Conservation (phyloP, 1,140 invertebrate genomes). For the Bombus cullumanus region DNA sequence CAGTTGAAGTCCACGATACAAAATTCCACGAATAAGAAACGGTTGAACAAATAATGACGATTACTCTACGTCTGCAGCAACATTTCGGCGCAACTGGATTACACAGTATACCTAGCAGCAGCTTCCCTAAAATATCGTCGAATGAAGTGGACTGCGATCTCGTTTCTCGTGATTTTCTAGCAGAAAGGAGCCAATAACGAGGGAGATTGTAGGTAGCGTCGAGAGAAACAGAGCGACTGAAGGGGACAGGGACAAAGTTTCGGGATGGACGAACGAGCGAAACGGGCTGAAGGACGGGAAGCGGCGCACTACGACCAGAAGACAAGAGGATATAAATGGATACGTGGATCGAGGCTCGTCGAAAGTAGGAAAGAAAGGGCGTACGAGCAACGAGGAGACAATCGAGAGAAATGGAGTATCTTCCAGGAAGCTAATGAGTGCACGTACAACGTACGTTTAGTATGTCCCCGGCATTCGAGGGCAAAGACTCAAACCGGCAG, state of each 20-base stretch:
- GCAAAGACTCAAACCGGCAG: slow-evolving; percentile 49
- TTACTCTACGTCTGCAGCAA: not conserved
- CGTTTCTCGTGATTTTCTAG: slow-evolving; percentile 10
- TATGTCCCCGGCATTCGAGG: slow-evolving; percentile 67
- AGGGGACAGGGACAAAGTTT: not conserved
- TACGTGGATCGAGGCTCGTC: slow-evolving; percentile 29
- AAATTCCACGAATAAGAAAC: not conserved
- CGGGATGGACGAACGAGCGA: not conserved
- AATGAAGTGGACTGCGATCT: not conserved
- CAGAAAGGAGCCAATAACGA: slow-evolving; percentile 8
- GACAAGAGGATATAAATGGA: slow-evolving; percentile 34
- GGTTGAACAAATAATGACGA: not conserved
- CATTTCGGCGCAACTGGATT: not conserved
- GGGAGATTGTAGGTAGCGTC: not conserved
- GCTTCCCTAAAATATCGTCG: not conserved
- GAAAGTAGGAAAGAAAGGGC: slow-evolving; percentile 35
- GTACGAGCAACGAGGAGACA: not conserved
- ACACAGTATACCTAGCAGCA: not conserved
- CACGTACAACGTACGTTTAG: slow-evolving; percentile 69
- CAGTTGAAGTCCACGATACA: not conserved
- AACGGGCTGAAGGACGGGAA: not conserved
- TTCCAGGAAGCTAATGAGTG: slow-evolving; percentile 64
- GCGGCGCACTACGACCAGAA: not conserved
- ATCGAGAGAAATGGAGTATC: not conserved
- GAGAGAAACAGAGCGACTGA: not conserved